Base-by-base conservation (phyloP, 2,113 vertebrate species). In the Patagioenas fasciata region DNA sequence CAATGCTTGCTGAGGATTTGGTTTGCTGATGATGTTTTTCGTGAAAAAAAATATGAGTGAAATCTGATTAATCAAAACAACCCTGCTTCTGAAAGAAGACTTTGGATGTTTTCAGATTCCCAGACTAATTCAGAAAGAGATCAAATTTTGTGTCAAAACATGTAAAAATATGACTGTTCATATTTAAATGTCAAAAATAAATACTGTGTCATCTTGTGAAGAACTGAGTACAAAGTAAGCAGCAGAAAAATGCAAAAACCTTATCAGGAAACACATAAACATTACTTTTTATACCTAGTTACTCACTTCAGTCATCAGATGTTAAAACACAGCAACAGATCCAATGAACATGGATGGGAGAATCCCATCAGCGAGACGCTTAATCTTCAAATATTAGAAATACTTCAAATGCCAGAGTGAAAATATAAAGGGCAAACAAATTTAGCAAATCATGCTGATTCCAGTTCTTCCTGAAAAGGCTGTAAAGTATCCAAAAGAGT, bases 191-290 rank as follows among this genome's bases (percentile, higher is more conserved):
- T 87, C 62, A 89, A 88, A 93, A 96, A 78, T 74, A 94, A 96
- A 96, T 89, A 95, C 86, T 92, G 23, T 93, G 85, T 92, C 93
- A 89, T 80, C 34, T 89, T 79, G n/a, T 79, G 66, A 92, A 89
- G 88, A 91, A 66, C 66, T 62, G 78, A 91, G 54, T 77, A 71
- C 80, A 88, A 93, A 93, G 51, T 15, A 81, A 75, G 67, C 50
- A 88, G 69, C 18, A 85, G 54, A 24, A 70, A 88, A 92, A 94
- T 47, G 57, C 64, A 83, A 88, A 92, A 88, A 84, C 62, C 77
- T 79, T 69, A 29, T 21, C 26, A 16, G 13, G 77, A 75, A 75
- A 79, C n/a, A 61, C 11, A 57, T 61, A 81, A 81, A 91, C 82
- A 89, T 31, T 44, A 77, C 51, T 89, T 93, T 73, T 89, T 82